Conservation (phyloP, 2,113 vertebrate genomes). For the Antechinus flavipes region DNA sequence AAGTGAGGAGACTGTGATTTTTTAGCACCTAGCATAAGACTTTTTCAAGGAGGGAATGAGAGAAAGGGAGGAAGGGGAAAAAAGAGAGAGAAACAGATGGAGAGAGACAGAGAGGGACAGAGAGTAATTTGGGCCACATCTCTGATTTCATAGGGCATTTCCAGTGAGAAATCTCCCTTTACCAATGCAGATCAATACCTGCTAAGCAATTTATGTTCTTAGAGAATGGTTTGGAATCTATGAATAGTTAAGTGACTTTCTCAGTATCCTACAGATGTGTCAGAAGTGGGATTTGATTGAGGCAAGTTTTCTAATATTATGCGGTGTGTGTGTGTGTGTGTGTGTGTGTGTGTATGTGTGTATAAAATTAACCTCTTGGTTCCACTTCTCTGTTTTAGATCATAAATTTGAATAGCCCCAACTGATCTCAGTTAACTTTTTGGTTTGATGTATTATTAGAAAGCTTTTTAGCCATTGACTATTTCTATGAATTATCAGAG, state of each 20-base stretch:
- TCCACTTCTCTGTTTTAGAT: constrained; percentile 20
- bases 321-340: not conserved
- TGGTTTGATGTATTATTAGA: not conserved
- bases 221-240: not conserved
- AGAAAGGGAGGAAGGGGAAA: no score
- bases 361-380: constrained; percentile 12
- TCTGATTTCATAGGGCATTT: no score
- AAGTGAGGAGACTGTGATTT: not conserved
- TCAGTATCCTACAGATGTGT: not conserved
- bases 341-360: not conserved
- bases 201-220: not conserved
- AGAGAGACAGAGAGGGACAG: no score
- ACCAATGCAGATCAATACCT: not conserved
- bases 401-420: not conserved
- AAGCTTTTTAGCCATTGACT: constrained; percentile 27
- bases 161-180: not conserved
- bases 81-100: no score
- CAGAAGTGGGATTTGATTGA: not conserved
- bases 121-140: no score
- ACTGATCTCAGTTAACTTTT: constrained; percentile 11
- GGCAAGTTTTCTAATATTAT: not conserved
- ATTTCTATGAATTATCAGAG: constrained; percentile 46
- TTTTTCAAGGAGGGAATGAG: not conserved
- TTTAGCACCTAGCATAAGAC: not conserved
- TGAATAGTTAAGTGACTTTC: not conserved